phyloP scores from a whole-genome alignment of 1,140 invertebrate genomes.

The Pseudomyrmex pallidus region DNA sequence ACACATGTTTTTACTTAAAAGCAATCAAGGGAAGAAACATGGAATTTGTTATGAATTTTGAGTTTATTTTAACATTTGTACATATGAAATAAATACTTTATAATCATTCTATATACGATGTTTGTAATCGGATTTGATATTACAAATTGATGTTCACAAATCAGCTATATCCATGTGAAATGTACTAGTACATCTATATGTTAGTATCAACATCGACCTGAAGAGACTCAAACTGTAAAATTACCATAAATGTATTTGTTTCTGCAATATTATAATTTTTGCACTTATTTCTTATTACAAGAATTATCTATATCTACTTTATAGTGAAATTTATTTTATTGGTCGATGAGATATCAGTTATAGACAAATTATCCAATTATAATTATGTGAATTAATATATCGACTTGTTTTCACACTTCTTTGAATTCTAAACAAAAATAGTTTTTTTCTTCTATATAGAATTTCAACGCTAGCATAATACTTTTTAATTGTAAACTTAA shows the following conservation, averaged over 20 bases:
- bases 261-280: conserved; percentile 5
- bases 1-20: conserved; percentile 10
- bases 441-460: conserved; percentile 12
- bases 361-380: not conserved
- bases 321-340: conserved; percentile 37
- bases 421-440: conserved; percentile 3
- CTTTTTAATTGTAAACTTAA: conserved; percentile 1
- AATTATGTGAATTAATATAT: conserved; percentile 27
- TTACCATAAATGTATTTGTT: conserved; percentile 25
- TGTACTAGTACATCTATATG: conserved; percentile 10
- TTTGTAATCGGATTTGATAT: conserved; percentile 16
- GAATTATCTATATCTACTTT: conserved; percentile 34
- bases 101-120: conserved; percentile 53
- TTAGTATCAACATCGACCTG: conserved; percentile 13
- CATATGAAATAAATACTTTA: conserved; percentile 68
- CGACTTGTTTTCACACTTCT: not conserved
- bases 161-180: conserved; percentile 1
- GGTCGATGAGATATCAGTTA: conserved; percentile 5
- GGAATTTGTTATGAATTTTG: conserved; percentile 54
- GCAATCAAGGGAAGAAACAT: not conserved
- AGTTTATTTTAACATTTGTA: conserved; percentile 68
- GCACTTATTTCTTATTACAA: conserved; percentile 13
- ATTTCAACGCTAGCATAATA: not conserved
- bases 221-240: conserved; percentile 13
- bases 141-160: conserved; percentile 27